Evolutionary conservation across 2,113 vertebrate genomes (phyloP).

Genomic region (Mohoua ochrocephala): DNA sequence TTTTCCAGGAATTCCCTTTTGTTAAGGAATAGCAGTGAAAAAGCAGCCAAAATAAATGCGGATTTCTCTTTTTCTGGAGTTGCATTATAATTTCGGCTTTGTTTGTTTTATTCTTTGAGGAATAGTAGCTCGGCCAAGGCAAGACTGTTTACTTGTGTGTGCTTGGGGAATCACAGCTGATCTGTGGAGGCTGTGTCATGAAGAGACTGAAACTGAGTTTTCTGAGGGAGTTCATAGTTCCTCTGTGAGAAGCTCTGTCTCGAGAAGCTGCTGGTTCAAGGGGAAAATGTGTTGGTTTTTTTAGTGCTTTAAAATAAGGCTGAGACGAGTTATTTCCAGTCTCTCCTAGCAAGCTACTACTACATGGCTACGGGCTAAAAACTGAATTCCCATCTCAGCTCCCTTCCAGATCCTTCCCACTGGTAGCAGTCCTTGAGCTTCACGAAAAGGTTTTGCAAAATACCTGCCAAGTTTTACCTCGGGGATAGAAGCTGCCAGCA

Average conservation of each 20-base stretch:
- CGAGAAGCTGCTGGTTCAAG: not conserved
- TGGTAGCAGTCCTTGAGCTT: not conserved
- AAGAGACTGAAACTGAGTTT: not conserved
- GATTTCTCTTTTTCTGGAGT: not conserved
- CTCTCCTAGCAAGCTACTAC: not conserved
- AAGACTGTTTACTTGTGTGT: not conserved
- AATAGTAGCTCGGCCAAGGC: not conserved
- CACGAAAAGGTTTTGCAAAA: not conserved
- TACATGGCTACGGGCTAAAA: not conserved
- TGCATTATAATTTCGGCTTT: rapidly evolving
- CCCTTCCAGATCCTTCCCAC: not conserved
- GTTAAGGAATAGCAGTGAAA: not conserved
- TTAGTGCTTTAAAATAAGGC: not conserved
- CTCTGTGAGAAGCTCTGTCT: not conserved
- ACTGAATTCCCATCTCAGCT: not conserved
- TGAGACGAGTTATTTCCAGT: not conserved
- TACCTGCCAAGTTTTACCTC: not conserved
- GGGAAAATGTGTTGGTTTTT: not conserved
- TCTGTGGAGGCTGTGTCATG: not conserved
- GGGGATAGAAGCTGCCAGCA: not conserved
- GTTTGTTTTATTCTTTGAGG: not conserved
- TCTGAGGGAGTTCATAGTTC: not conserved
- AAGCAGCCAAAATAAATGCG: not conserved
- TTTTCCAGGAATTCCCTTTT: not conserved
- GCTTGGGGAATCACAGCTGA: not conserved